These are phyloP conservation scores for Phorcus lineatus DNA, from an alignment of 2,888 invertebrate genomes.

Conservation along the genomic window DNA sequence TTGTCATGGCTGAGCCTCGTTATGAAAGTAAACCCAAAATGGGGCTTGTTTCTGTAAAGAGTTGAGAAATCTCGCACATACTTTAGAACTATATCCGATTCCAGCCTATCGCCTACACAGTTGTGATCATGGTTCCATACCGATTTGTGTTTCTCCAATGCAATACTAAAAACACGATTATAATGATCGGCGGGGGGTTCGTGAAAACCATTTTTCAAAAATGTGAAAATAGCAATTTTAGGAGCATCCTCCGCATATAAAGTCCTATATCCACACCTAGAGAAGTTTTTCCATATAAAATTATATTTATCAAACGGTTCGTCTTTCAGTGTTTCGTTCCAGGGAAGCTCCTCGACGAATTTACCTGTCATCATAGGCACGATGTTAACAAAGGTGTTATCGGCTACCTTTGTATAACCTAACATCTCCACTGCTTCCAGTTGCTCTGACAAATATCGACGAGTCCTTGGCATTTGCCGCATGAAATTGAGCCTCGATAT, in stretches of 20 bases:
- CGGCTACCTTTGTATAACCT: constrained; percentile 95
- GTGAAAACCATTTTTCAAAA: constrained; percentile 83
- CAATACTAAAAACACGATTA: constrained; percentile 84
- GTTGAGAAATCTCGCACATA: constrained; percentile 79
- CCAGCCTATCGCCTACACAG: constrained; percentile 84
- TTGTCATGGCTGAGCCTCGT: constrained; percentile 89
- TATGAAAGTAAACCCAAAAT: constrained; percentile 91
- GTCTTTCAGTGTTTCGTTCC: constrained; percentile 45
- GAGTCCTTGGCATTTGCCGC: constrained; percentile 86
- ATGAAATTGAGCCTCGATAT: constrained; percentile 90
- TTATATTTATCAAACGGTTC: constrained; percentile 77
- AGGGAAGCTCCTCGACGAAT: constrained; percentile 46
- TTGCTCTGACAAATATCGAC: constrained; percentile 79
- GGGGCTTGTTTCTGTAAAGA: constrained; percentile 79
- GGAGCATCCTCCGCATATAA: constrained; percentile 90
- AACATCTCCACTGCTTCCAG: constrained; percentile 85
- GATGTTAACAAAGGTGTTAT: constrained; percentile 94
- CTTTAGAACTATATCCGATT: constrained; percentile 84
- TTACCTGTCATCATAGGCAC: constrained; percentile 83
- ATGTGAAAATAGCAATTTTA: constrained; percentile 87
- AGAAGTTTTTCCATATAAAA: constrained; percentile 89
- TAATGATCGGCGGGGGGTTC: constrained; percentile 91
- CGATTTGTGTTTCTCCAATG: constrained; percentile 74
- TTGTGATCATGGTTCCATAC: constrained; percentile 63
- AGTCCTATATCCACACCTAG: constrained; percentile 85